These are phyloP conservation scores for Pelecanoides urinatrix DNA, from an alignment of 2,113 vertebrate genomes.

Conservation along the genomic window DNA sequence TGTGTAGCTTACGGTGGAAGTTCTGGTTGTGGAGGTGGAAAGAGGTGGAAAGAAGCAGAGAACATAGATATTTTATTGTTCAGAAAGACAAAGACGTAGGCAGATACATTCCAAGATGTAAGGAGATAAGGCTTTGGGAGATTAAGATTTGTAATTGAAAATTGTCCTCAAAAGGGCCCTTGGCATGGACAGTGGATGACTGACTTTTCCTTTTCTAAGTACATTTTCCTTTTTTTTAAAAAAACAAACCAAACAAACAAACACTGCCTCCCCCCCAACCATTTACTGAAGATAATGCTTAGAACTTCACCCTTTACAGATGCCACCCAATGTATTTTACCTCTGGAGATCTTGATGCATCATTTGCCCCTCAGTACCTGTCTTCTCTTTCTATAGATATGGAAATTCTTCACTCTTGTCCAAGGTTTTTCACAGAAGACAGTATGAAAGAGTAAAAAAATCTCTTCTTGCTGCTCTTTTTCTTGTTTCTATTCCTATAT, in stretches of 20 bases:
- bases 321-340: background rate
- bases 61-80: background rate
- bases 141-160: background rate
- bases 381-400: background rate
- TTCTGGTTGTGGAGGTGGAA: background rate
- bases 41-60: background rate
- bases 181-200: background rate
- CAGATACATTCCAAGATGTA: background rate
- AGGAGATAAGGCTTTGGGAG: background rate
- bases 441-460: background rate
- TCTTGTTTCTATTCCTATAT: background rate
- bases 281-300: background rate
- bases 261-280: fast-evolving
- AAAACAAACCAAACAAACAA: background rate
- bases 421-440: background rate
- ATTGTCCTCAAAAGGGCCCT: background rate
- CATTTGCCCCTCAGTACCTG: background rate
- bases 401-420: background rate
- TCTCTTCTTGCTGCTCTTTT: background rate
- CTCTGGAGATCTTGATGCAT: background rate
- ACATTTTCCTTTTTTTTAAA: background rate
- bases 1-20: background rate
- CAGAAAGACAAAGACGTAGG: background rate
- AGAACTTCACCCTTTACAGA: background rate
- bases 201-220: background rate